These are phyloP conservation scores for Psittacus erithacus DNA, from an alignment of 2,113 vertebrate species.

Conservation along the genomic window DNA sequence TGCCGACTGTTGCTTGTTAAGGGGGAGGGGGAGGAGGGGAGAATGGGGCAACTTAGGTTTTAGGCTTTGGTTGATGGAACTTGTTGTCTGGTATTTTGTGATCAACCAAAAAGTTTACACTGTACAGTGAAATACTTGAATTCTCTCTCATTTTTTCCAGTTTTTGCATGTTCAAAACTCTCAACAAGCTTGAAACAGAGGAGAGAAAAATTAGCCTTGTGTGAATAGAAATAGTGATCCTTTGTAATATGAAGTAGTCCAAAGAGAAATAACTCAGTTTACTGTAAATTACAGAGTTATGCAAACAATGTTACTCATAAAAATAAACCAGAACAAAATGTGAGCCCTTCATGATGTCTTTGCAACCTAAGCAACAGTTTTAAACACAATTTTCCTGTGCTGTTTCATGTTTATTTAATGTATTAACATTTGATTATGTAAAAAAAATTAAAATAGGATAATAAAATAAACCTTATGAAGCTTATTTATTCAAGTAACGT, in stretches of 20 bases:
- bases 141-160: constrained; percentile 2
- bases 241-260: not conserved
- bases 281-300: not conserved
- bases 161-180: not conserved
- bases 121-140: not conserved
- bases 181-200: constrained; percentile 12
- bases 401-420: not conserved
- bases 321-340: not conserved
- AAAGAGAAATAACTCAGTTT: not conserved
- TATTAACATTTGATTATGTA: not conserved
- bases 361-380: constrained; percentile 2
- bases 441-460: constrained; percentile 8
- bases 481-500: constrained; percentile 16
- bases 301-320: not conserved
- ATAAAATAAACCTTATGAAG: constrained; percentile 9
- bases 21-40: not conserved
- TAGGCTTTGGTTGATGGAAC: constrained; percentile 27
- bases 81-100: constrained; percentile 49
- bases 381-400: constrained; percentile 10
- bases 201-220: not conserved
- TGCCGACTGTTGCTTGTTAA: constrained; percentile 57
- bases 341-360: not conserved
- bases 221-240: not conserved
- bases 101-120: constrained; percentile 34
- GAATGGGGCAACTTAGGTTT: not conserved